Base-by-base conservation (phyloP, 2,113 vertebrate genomes). In the Craseonycteris thonglongyai region DNA sequence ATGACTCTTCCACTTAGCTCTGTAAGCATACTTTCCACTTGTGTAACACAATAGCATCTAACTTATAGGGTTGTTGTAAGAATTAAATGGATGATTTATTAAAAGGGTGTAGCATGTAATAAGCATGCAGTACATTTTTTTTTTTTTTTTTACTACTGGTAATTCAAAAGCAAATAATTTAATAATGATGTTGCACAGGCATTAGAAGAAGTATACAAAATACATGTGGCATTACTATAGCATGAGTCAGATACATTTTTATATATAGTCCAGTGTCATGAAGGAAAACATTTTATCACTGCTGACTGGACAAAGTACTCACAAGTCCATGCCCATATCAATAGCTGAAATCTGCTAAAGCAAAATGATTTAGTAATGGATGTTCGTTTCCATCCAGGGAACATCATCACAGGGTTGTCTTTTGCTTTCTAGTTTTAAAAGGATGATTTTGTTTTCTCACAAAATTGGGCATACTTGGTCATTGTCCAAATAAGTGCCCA, bases 391-490 rank as follows among this genome's bases (percentile, higher is more conserved):
- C 47, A 35, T 49, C 71, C n/a, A 82, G 15, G 91, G 19, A 63
- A 71, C 69, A 89, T 38, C 21, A 16, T 8, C 19, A 75, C 40
- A 68, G 19, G 18, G 38, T 93, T 89, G 83, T 71, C 51, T 83
- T 38, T 47, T 35, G 28, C 79, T 51, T 96, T 92, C 35, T 22
- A 51, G n/a, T 69, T 82, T 90, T 51, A 22, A 6, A 84, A 30
- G 21, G 33, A 71, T 47, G 49, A 24, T 63, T 95, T 82, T 69
- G 89, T 83, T 83, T 89, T 86, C 81, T 76, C 21, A 80, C 56
- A 85, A 81, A 65, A 83, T 19, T 21, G 69, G 79, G 19, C 69
- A 71, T 56, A 49, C 4, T 59, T 90, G 69, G 42, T n/a, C 65
- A 15, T n/a, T 40, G 71, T 81, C 61, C 75, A 65, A 49, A 51